Evolutionary conservation across 1,140 invertebrate species (phyloP), one percentile per base, ranked within the genome.

Genomic region (Brevipalpus yothersi): DNA sequence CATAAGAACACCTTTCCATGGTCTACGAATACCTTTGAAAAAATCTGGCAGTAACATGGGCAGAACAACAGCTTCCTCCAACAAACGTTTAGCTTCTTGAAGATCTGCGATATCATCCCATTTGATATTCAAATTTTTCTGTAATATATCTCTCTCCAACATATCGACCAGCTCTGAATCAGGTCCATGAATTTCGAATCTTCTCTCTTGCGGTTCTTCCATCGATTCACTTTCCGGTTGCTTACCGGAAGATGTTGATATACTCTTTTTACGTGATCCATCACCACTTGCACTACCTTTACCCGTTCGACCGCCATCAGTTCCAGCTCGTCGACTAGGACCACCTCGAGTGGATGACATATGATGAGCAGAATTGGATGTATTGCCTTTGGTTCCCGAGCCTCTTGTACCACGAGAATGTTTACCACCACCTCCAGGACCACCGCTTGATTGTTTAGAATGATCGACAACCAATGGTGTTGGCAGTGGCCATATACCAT

Each of bases 101-200:
- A 98, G 76, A 75, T 95, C 93, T 12, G 93, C 92, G 69, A 99
- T 97, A 71, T 98, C 93, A 69, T 86, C 85, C 92, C 93, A 97
- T 67, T 81, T 78, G 62, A 96, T 89, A 73, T 92, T 93, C 17
- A 91, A 89, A 76, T 97, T 90, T 72, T 91, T 92, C 73, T 95
- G 90, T 61, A 99, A 80, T 72, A 98, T 97, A 75, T 96, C 92
- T 69, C 92, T 75, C 73, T 97, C 93, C 62, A 95, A 75, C 75
- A 90, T 84, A 67, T 97, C 92, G 2, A 95, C 90, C 43, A 98
- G 76, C 70, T 95, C 92, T 54, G 82, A 79, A 72, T 98, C 92
- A 67, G 83, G 82, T 45, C 86, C 82, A 62, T 80, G 78, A 0
- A 85, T 80, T 70, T 96, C 91, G 77, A 96, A 98, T 69, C 85